Conservation (phyloP, 2,113 vertebrate genomes). For the Eira barbara region DNA sequence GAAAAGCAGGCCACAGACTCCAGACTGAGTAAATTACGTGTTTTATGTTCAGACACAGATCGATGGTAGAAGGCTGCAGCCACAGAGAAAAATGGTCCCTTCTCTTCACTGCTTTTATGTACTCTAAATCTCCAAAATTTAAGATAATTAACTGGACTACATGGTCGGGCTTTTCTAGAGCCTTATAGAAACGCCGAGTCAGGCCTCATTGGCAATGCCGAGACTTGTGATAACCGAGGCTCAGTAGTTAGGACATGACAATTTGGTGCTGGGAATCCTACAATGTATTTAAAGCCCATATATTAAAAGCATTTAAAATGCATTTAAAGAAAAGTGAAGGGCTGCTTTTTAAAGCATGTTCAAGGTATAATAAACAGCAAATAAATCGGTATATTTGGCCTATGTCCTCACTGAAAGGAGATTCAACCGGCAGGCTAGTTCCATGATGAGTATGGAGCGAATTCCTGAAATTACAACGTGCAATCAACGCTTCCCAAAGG, state of each 20-base stretch:
- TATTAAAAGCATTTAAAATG: not conserved
- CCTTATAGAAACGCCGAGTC: not conserved
- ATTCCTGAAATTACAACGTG: not conserved
- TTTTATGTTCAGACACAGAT: not conserved
- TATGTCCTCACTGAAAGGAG: not conserved
- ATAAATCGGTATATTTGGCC: not conserved
- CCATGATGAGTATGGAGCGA: not conserved
- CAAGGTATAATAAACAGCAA: not conserved
- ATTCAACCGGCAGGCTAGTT: not conserved
- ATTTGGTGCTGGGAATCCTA: not conserved
- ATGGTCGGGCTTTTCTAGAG: not conserved
- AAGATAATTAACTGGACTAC: not conserved
- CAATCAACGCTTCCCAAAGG: not conserved
- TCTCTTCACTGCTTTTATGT: not conserved
- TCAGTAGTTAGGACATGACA: not conserved
- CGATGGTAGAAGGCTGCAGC: not conserved
- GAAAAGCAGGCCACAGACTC: not conserved
- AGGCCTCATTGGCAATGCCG: not conserved
- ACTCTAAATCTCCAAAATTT: not conserved
- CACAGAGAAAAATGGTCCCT: not conserved
- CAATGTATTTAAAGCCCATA: not conserved
- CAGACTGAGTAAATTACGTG: not conserved
- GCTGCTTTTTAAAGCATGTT: not conserved
- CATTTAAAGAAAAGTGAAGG: not conserved
- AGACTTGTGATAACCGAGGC: not conserved